Evolutionary conservation across 2,113 vertebrate species (phyloP).

Genomic region (Serilophus lunatus): DNA sequence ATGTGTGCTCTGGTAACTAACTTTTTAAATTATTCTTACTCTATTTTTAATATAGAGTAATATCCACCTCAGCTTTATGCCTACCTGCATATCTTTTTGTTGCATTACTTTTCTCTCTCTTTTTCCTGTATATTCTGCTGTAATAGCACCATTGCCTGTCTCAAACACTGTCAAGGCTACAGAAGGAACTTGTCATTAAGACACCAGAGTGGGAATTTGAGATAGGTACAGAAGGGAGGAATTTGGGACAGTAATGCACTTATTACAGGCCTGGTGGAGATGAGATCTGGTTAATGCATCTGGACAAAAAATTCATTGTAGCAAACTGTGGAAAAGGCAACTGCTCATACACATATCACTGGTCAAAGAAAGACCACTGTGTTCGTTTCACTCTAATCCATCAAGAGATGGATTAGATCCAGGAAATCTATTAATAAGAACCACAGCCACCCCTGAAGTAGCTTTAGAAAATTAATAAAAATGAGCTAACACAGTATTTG

Average conservation of each 20-base stretch:
- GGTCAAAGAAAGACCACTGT: background rate
- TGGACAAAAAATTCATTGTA: background rate
- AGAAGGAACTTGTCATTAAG: background rate
- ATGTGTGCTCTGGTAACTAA: background rate
- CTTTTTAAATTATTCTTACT: background rate
- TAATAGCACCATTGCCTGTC: accelerated
- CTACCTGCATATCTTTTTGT: background rate
- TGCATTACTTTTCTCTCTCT: background rate
- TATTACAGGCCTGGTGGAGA: background rate
- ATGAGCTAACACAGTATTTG: background rate
- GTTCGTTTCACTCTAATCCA: background rate
- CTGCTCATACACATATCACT: background rate
- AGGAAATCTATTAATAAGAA: background rate
- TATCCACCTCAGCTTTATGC: accelerated
- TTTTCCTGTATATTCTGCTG: background rate
- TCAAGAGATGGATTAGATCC: no score
- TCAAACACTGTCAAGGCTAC: no score
- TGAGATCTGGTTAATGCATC: accelerated
- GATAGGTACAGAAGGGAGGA: background rate
- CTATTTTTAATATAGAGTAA: no score
- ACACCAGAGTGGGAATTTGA: background rate
- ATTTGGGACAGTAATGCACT: background rate
- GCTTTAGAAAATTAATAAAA: background rate
- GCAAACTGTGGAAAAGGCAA: background rate
- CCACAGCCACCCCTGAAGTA: background rate